phyloP scores from a whole-genome alignment of 1,140 invertebrate genomes.

The Phthorimaea operculella region DNA sequence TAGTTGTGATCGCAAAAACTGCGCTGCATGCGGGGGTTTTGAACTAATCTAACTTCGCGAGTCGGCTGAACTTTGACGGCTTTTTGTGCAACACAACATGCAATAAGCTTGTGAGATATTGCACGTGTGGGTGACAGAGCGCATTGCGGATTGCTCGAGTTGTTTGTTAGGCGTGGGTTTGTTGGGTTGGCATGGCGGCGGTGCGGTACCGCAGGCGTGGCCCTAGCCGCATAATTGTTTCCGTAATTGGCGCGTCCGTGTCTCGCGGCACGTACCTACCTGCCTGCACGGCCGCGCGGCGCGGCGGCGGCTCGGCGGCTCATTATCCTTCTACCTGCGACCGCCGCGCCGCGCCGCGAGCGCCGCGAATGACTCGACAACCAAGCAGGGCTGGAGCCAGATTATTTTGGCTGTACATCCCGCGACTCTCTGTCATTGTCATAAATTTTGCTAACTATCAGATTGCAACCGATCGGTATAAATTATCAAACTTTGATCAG shows the following conservation, averaged over 20 bases:
- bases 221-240: slow-evolving; percentile 1
- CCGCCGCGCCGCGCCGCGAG: background rate
- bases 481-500: no score
- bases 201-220: background rate
- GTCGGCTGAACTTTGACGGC: background rate
- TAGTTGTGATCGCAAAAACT: background rate
- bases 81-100: background rate
- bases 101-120: no score
- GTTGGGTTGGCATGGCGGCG: background rate
- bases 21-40: background rate
- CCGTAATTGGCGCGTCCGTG: background rate
- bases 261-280: background rate
- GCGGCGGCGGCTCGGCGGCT: background rate
- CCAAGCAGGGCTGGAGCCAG: background rate
- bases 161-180: background rate
- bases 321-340: slow-evolving; percentile 4
- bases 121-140: background rate
- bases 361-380: background rate
- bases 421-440: background rate
- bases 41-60: background rate
- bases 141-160: background rate
- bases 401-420: no score
- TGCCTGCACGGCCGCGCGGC: background rate
- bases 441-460: no score
- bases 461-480: no score